These are phyloP conservation scores for Penaeus chinensis DNA, from an alignment of 1,140 invertebrate species.

Conservation along the genomic window DNA sequence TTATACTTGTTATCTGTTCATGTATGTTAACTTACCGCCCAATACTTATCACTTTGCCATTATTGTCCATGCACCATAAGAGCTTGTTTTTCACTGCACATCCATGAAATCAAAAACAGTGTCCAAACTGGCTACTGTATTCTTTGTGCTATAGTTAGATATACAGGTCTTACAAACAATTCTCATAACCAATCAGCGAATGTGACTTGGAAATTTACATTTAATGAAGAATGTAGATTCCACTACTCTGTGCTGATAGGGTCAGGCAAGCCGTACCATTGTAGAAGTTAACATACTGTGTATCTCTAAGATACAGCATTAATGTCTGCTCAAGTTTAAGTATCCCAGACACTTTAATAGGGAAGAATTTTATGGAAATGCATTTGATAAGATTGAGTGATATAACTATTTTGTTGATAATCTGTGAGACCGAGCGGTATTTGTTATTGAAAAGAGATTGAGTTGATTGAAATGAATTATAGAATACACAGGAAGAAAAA, in stretches of 20 bases:
- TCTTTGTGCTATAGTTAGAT: slow-evolving; percentile 3
- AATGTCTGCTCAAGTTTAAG: slow-evolving; percentile 38
- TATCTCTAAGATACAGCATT: slow-evolving; percentile 38
- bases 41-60: slow-evolving; percentile 33
- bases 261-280: slow-evolving; percentile 28
- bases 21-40: slow-evolving; percentile 27
- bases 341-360: slow-evolving; percentile 11
- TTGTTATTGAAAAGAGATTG: no score
- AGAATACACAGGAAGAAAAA: no score
- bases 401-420: slow-evolving; percentile 5
- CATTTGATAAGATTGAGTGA: neutral
- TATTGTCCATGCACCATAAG: slow-evolving; percentile 41
- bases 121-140: slow-evolving; percentile 33
- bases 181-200: slow-evolving; percentile 22
- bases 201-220: neutral
- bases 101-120: slow-evolving; percentile 50
- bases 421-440: no score
- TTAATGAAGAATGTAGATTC: neutral
- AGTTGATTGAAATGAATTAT: no score
- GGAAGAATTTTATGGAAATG: slow-evolving; percentile 7
- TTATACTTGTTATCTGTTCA: slow-evolving; percentile 45
- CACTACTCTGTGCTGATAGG: neutral
- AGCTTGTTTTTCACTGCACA: slow-evolving; percentile 37
- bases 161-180: slow-evolving; percentile 27
- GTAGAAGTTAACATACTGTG: slow-evolving; percentile 27